Evolutionary conservation across 2,113 vertebrate species (phyloP).

Genomic region (Eubucco bourcierii): DNA sequence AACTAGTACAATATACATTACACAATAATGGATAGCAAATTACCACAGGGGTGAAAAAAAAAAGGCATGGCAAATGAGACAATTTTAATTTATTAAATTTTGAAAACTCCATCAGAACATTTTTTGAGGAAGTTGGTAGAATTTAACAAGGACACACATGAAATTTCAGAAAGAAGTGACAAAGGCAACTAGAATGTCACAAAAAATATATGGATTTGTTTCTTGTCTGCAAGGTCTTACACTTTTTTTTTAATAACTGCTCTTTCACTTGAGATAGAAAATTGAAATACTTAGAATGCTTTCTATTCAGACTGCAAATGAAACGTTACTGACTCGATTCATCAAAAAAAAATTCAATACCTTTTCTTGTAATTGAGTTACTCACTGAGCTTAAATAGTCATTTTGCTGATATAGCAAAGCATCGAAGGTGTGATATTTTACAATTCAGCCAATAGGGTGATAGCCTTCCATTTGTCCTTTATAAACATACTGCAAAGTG

Average conservation of each 20-base stretch:
- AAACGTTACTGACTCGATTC: not conserved
- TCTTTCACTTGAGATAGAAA: not conserved
- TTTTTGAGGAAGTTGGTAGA: not conserved
- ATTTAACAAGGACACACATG: not conserved
- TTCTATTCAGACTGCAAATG: not conserved
- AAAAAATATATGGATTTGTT: not conserved
- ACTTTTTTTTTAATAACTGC: not conserved
- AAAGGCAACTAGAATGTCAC: not conserved
- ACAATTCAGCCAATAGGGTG: not conserved
- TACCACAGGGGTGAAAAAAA: not conserved
- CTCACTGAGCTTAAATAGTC: not conserved
- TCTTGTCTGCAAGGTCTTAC: not conserved
- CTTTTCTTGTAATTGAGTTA: not conserved
- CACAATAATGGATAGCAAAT: constrained; percentile 4
- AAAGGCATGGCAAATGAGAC: not conserved
- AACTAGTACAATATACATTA: not conserved
- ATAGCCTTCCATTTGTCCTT: constrained; percentile 8
- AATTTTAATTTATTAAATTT: not conserved
- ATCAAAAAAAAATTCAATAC: not conserved
- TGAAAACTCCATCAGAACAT: not conserved
- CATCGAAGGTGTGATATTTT: not conserved
- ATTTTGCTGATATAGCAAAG: not conserved
- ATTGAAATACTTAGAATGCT: not conserved
- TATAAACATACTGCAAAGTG: not conserved
- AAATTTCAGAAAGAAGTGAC: not conserved